These are phyloP conservation scores for Cirrhinus mrigala DNA, from an alignment of 2,797 vertebrate genomes.

Conservation along the genomic window DNA sequence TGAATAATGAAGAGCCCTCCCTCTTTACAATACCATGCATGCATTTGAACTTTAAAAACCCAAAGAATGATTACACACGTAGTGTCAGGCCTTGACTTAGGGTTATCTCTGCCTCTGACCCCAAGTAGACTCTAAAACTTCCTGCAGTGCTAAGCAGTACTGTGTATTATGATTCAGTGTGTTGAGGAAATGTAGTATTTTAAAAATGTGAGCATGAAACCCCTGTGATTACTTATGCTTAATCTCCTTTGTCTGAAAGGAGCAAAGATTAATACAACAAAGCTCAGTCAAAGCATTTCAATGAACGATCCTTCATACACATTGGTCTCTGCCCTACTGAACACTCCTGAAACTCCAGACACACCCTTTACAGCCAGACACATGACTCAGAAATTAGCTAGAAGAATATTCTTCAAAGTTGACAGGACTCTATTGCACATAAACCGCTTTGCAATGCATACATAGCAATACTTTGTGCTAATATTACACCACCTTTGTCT, in stretches of 20 bases:
- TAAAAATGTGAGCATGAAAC: conserved; percentile 14
- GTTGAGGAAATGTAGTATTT: not conserved
- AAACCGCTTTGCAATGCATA: not conserved
- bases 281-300: conserved; percentile 4
- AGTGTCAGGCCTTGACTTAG: conserved; percentile 20
- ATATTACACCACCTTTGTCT: not conserved
- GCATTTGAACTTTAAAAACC: conserved; percentile 41
- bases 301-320: not conserved
- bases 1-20: conserved; percentile 4
- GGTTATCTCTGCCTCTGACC: conserved; percentile 23
- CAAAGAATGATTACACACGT: not conserved
- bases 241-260: conserved; percentile 28
- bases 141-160: not conserved
- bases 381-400: conserved; percentile 43
- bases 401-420: conserved; percentile 31
- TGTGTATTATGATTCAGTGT: not conserved
- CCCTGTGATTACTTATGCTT: conserved; percentile 23
- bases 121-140: not conserved
- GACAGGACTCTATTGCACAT: not conserved
- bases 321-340: conserved; percentile 23
- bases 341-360: conserved; percentile 43
- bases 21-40: conserved; percentile 18
- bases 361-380: conserved; percentile 49
- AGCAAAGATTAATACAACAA: conserved; percentile 26
- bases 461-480: not conserved